phyloP scores from a whole-genome alignment of 1,140 invertebrate genomes.

The Belonocnema kinseyi region DNA sequence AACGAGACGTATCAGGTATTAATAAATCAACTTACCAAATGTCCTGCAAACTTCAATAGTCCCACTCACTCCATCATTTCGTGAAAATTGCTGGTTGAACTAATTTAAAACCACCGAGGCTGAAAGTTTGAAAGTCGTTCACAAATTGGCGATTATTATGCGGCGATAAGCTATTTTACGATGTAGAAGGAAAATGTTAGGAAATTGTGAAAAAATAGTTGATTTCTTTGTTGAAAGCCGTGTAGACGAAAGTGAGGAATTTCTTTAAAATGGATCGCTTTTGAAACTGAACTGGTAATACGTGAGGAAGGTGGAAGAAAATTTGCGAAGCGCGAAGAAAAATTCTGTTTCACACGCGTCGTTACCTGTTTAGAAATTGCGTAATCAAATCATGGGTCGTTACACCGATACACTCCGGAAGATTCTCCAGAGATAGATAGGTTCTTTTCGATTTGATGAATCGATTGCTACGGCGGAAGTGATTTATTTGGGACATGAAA shows the following conservation, averaged over 20 bases:
- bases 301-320: slow-evolving; percentile 37
- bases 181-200: background rate
- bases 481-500: slow-evolving; percentile 24
- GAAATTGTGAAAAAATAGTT: background rate
- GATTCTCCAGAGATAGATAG: background rate
- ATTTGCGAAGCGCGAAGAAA: slow-evolving; percentile 52
- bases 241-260: background rate
- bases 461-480: slow-evolving; percentile 23
- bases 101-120: slow-evolving; percentile 6
- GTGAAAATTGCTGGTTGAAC: background rate
- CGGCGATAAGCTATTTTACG: background rate
- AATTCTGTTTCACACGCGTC: slow-evolving; percentile 45
- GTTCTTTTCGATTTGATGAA: slow-evolving; percentile 22
- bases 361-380: slow-evolving; percentile 47
- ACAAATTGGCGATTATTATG: slow-evolving; percentile 4
- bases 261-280: background rate
- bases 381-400: slow-evolving; percentile 45
- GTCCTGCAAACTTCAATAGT: background rate
- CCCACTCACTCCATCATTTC: background rate
- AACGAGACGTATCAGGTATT: background rate
- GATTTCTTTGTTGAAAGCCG: background rate
- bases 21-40: slow-evolving; percentile 22
- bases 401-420: slow-evolving; percentile 37
- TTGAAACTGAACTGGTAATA: slow-evolving; percentile 9
- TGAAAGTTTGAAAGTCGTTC: background rate